Percentiles rank a stretch among this genome's conserved stretches.
These are phyloP conservation scores for Drosophila vallismaia DNA, from an alignment of 2,888 invertebrate genomes.

Conservation along the genomic window DNA sequence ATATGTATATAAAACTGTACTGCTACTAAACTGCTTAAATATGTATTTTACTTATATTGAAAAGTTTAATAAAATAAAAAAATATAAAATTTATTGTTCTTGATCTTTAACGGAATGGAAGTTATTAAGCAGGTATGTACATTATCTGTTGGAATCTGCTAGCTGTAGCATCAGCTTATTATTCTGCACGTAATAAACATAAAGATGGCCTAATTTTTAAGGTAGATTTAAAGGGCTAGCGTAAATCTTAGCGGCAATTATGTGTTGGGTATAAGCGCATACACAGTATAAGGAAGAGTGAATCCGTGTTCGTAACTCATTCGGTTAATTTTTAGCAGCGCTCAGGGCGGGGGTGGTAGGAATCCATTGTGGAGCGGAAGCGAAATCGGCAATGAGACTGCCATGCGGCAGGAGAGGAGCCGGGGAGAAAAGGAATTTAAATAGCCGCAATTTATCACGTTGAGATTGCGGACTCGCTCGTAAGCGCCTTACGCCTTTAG, in stretches of 20 bases:
- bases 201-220: conserved; percentile 77
- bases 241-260: conserved; percentile 78
- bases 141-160: too few species aligned
- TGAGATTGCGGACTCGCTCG: conserved; percentile 56
- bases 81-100: too few species aligned
- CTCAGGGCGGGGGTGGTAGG: neutral
- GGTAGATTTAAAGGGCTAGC: conserved; percentile 75
- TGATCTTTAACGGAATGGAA: too few species aligned
- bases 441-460: conserved; percentile 77
- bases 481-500: neutral
- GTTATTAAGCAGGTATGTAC: too few species aligned
- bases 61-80: too few species aligned
- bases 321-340: conserved; percentile 67
- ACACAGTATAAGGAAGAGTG: conserved; percentile 45
- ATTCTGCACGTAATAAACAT: conserved; percentile 73
- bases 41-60: too few species aligned
- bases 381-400: conserved; percentile 1
- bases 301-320: conserved; percentile 69
- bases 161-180: too few species aligned
- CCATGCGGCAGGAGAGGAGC: conserved; percentile 17
- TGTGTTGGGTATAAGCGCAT: conserved; percentile 70
- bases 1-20: too few species aligned
- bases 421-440: conserved; percentile 69
- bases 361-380: conserved; percentile 3
- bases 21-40: too few species aligned